Evolutionary conservation across 1,140 invertebrate genomes (phyloP).

Genomic region (Drosophila subobscura): DNA sequence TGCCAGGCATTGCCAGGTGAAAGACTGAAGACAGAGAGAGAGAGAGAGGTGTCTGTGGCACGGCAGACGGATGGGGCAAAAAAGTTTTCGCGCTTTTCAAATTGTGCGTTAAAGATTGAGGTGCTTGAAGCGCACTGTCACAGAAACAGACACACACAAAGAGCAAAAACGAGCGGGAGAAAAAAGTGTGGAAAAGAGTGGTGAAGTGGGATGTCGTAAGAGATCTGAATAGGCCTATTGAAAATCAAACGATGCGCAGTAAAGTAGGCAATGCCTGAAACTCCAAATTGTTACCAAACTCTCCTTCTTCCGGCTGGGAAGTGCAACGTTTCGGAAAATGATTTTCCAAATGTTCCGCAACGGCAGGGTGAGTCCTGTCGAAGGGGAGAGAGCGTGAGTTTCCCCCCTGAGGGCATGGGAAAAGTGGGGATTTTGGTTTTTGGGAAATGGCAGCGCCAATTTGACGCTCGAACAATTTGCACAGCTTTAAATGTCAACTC

Average conservation of each 20-base stretch:
- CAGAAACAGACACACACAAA: constrained; percentile 4
- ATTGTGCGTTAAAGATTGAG: constrained; percentile 78
- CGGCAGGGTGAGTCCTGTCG: not conserved
- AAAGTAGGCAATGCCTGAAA: constrained; percentile 66
- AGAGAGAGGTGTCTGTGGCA: constrained; percentile 2
- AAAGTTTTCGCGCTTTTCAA: constrained; percentile 69
- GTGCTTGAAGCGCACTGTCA: constrained; percentile 7
- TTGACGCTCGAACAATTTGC: constrained; percentile 80
- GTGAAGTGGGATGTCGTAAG: not conserved
- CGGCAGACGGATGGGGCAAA: constrained; percentile 39
- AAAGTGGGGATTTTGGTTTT: no score
- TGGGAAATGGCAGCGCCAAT: constrained; percentile 69
- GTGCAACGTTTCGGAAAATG: constrained; percentile 61
- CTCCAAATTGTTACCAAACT: constrained; percentile 19
- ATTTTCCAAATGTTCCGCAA: constrained; percentile 29
- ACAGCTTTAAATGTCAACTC: constrained; percentile 79
- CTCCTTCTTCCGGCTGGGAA: constrained; percentile 17
- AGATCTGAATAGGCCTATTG: constrained; percentile 61
- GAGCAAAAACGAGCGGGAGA: not conserved
- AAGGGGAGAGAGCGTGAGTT: not conserved
- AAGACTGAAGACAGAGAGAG: not conserved
- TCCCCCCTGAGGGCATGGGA: no score
- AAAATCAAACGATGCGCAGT: constrained; percentile 70
- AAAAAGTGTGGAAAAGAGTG: not conserved
- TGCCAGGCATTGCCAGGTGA: constrained; percentile 8